phyloP scores from a whole-genome alignment of 1,140 invertebrate genomes.

The Drosophila varians region DNA sequence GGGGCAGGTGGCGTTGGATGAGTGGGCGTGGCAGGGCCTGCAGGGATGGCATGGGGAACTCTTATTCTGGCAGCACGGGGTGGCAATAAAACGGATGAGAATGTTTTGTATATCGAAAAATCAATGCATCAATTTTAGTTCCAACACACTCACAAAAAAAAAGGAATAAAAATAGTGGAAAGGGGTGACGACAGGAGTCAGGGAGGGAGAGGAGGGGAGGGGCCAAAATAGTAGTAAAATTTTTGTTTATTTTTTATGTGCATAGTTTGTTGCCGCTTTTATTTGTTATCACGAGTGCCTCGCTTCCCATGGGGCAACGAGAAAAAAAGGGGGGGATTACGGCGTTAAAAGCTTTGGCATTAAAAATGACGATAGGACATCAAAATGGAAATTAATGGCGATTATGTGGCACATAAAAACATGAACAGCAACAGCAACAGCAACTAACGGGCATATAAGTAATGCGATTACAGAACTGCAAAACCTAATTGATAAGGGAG shows the following conservation, averaged over 20 bases:
- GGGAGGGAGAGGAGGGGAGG: background rate
- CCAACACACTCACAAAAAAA: background rate
- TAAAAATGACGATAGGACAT: slow-evolving; percentile 65
- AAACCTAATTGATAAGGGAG: slow-evolving; percentile 30
- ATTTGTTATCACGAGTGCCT: slow-evolving; percentile 40
- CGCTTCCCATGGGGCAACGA: background rate
- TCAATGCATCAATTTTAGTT: slow-evolving; percentile 65
- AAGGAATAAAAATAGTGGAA: background rate
- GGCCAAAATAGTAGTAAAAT: slow-evolving; percentile 63
- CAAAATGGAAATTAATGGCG: slow-evolving; percentile 58
- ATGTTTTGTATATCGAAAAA: slow-evolving; percentile 74
- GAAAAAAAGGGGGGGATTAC: slow-evolving; percentile 4
- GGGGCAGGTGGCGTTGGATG: slow-evolving; percentile 45
- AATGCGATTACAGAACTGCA: slow-evolving; percentile 41
- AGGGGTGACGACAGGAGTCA: slow-evolving; percentile 17
- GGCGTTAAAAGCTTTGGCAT: slow-evolving; percentile 69
- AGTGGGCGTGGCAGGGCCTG: slow-evolving; percentile 19
- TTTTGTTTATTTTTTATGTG: slow-evolving; percentile 65
- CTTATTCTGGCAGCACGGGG: slow-evolving; percentile 10
- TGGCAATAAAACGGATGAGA: slow-evolving; percentile 63
- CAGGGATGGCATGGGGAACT: background rate
- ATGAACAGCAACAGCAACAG: slow-evolving; percentile 37
- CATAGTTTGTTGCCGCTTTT: slow-evolving; percentile 73
- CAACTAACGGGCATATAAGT: slow-evolving; percentile 49
- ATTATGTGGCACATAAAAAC: slow-evolving; percentile 51